Evolutionary conservation across 2,113 vertebrate species (phyloP), one percentile per base, ranked within the genome.

Genomic region (Gymnorhina tibicen): DNA sequence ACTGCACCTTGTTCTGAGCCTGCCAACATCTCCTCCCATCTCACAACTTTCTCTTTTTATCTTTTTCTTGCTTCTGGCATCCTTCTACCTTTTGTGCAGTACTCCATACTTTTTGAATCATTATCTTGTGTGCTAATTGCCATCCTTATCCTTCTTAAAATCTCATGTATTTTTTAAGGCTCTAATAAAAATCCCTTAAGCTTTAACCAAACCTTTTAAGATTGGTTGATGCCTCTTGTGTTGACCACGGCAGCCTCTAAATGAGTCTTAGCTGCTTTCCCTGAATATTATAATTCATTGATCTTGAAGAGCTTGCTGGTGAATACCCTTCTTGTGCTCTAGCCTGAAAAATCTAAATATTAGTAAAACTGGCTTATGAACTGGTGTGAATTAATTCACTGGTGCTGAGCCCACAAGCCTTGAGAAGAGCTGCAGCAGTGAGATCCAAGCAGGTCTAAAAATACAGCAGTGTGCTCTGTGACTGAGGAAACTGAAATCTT

Each of bases 1-100:
- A 17, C 11, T 30, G 22, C 19, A 6, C n/a, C 16, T 73, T 46
- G 14, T 79, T 93, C 49, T 64, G 58, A 80, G 55, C 39, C 47
- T 88, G 55, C 44, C 60, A 88, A 22, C 32, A 11, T 37, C n/a
- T 59, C 33, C 23, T 72, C 33, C 42, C 49, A 30, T 59, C 52
- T 84, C 72, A 58, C 35, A 58, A 13, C 42, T 91, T 85, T 58
- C 30, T 87, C 53, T 69, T 91, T 87, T 95, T 67, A 86, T 80
- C 78, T 79, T 73, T 77, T 24, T 83, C 35, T 95, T 87, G 68
- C 90, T 94, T 70, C 82, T 94, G 85, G 87, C 93, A 83, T 59
- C 22, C 35, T 87, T 79, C 28, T 86, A 33, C 72, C 50, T 91
- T 94, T 94, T 81, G 44, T 63, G 42, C 47, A 76, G 22, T 20